phyloP scores from a whole-genome alignment of 2,888 invertebrate genomes.

The Apomyelois bistriatella region DNA sequence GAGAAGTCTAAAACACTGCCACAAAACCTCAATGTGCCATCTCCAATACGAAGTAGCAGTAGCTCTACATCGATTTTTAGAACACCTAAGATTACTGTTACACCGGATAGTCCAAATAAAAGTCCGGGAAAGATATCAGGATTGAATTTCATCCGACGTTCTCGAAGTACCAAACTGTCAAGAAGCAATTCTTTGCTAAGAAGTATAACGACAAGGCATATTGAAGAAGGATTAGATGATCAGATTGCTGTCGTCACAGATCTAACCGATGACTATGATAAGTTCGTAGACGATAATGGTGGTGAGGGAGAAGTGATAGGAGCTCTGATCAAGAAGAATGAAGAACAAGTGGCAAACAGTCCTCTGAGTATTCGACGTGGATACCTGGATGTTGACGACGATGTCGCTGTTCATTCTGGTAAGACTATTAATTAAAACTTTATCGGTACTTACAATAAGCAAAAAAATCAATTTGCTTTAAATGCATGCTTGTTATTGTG shows the following conservation, averaged over 20 bases:
- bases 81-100: slow-evolving; percentile 65
- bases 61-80: slow-evolving; percentile 71
- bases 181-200: slow-evolving; percentile 83
- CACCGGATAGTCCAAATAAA: slow-evolving; percentile 74
- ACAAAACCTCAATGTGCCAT: slow-evolving; percentile 75
- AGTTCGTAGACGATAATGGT: slow-evolving; percentile 60
- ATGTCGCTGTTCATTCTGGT: slow-evolving; percentile 87
- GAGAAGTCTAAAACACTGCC: slow-evolving; percentile 82
- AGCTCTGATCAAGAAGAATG: slow-evolving; percentile 70
- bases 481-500: not conserved
- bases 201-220: slow-evolving; percentile 75
- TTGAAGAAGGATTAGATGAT: slow-evolving; percentile 68
- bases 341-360: slow-evolving; percentile 63
- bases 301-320: slow-evolving; percentile 64
- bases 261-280: slow-evolving; percentile 63
- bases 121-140: slow-evolving; percentile 76
- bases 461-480: not conserved
- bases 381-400: slow-evolving; percentile 82
- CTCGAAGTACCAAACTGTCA: slow-evolving; percentile 86
- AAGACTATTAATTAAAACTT: slow-evolving; percentile 41
- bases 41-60: slow-evolving; percentile 69
- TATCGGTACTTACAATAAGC: not conserved
- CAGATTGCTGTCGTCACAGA: slow-evolving; percentile 57
- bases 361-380: slow-evolving; percentile 69
- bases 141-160: slow-evolving; percentile 83